Evolutionary conservation across 2,888 invertebrate genomes (phyloP).

Genomic region (Holacanthella duospinosa): DNA sequence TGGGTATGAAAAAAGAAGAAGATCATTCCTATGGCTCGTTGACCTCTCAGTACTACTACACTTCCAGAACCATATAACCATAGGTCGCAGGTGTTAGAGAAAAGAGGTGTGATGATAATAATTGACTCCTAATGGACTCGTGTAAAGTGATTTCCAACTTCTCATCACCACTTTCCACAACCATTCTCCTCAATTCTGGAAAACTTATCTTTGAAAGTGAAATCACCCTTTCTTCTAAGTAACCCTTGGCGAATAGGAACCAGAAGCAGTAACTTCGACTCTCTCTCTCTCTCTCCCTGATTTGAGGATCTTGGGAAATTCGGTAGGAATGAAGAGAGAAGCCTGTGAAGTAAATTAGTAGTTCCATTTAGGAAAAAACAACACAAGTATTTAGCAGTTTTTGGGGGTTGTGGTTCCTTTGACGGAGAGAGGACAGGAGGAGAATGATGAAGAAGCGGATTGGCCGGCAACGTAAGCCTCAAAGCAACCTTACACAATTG

Average conservation of each 20-base stretch:
- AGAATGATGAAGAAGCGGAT: constrained; percentile 2
- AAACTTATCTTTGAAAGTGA: too few species aligned
- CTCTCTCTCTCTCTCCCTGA: background rate
- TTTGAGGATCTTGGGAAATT: background rate
- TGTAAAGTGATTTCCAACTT: background rate
- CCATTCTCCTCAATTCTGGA: too few species aligned
- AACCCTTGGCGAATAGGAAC: too few species aligned
- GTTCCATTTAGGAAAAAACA: constrained; percentile 5
- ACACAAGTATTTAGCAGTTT: constrained; percentile 3
- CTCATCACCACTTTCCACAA: background rate
- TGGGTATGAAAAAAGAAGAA: background rate
- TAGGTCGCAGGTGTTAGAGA: background rate
- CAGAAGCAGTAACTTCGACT: too few species aligned
- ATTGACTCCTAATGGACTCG: background rate
- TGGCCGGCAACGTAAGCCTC: constrained; percentile 15
- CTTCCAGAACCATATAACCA: too few species aligned
- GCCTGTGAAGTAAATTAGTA: background rate
- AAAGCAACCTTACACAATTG: constrained; percentile 19
- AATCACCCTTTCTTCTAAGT: too few species aligned
- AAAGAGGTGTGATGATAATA: background rate
- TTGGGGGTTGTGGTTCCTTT: constrained; percentile 1
- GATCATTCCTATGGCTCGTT: background rate
- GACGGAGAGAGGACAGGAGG: constrained; percentile 12
- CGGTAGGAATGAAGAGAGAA: background rate
- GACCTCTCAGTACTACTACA: background rate